Evolutionary conservation across 2,113 vertebrate species (phyloP).

Genomic region (Daubentonia madagascariensis): DNA sequence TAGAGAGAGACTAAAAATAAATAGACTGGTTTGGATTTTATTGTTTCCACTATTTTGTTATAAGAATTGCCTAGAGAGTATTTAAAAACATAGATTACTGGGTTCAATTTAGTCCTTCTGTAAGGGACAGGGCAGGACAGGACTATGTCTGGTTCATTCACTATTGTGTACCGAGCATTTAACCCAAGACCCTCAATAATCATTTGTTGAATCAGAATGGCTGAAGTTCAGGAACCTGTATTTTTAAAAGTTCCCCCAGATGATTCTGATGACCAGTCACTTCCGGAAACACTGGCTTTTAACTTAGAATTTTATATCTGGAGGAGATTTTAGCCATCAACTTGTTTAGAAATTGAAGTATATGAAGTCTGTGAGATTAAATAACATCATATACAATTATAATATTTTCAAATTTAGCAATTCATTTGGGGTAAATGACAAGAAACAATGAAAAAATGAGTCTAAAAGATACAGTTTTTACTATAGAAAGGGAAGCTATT

Average conservation of each 20-base stretch:
- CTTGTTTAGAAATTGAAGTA: slow-evolving; percentile 18
- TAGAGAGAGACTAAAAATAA: background rate
- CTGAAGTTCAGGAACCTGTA: background rate
- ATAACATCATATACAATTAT: background rate
- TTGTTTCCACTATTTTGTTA: background rate
- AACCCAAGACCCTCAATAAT: background rate
- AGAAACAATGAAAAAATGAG: background rate
- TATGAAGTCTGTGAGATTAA: background rate
- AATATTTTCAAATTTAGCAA: slow-evolving; percentile 39
- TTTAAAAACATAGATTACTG: background rate
- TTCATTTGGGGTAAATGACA: slow-evolving; percentile 4
- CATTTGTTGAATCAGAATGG: background rate
- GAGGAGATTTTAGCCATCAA: background rate
- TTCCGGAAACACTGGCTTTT: background rate
- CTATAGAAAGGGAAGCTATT: slow-evolving; percentile 24
- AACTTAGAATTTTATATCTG: background rate
- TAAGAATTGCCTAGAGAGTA: background rate
- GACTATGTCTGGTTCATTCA: background rate
- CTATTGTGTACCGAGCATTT: background rate
- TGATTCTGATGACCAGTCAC: background rate
- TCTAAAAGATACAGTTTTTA: slow-evolving; percentile 21
- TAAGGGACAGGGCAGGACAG: background rate
- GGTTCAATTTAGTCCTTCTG: background rate
- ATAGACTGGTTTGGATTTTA: background rate
- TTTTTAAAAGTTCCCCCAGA: background rate